Percentiles rank a stretch among this genome's conserved stretches.
phyloP scores from a whole-genome alignment of 2,113 vertebrate genomes.

The Zapornia atra region DNA sequence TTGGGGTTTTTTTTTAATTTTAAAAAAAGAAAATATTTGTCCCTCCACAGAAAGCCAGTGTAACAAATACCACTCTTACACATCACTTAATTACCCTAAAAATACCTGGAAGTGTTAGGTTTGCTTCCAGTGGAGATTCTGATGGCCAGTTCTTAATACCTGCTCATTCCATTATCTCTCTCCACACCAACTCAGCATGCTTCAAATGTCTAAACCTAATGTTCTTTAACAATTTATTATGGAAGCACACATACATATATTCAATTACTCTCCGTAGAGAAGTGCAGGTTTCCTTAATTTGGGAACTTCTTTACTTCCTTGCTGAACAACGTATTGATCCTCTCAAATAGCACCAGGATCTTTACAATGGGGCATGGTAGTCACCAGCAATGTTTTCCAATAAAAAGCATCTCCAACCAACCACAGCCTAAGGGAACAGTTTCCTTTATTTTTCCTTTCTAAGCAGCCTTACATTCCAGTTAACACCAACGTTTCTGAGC shows the following conservation, averaged over 20 bases:
- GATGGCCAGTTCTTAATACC: conserved; percentile 50
- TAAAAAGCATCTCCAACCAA: background rate
- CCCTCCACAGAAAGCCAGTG: background rate
- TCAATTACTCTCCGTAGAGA: conserved; percentile 1
- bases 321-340: background rate
- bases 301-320: background rate
- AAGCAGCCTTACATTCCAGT: background rate
- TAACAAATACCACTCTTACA: background rate
- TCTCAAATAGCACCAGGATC: background rate
- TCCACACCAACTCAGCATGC: conserved; percentile 24
- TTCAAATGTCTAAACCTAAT: background rate
- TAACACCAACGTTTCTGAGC: background rate
- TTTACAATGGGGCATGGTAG: background rate
- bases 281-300: conserved; percentile 15
- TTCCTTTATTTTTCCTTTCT: background rate
- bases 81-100: background rate
- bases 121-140: conserved; percentile 54
- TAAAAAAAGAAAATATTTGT: background rate
- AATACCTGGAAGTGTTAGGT: background rate
- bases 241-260: background rate
- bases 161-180: conserved; percentile 44
- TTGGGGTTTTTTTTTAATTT: background rate
- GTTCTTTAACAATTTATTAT: conserved; percentile 48
- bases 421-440: background rate
- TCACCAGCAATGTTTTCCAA: conserved; percentile 9